Conservation (phyloP, 2,113 vertebrate species). For the Mionectes macconnelli region DNA sequence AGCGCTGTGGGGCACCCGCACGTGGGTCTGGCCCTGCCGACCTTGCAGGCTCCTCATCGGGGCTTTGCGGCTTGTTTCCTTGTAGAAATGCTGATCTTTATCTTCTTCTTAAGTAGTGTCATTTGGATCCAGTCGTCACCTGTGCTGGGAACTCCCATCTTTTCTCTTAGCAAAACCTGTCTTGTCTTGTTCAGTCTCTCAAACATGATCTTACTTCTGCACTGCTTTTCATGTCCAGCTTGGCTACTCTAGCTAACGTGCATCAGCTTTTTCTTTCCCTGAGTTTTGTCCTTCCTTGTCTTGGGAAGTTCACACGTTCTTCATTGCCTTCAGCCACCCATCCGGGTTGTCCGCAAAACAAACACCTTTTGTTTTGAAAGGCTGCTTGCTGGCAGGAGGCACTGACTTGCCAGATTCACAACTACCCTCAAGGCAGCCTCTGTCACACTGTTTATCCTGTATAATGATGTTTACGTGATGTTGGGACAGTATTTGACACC, state of each 20-base stretch:
- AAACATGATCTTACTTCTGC: neutral
- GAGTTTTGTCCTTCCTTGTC: neutral
- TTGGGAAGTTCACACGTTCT: neutral
- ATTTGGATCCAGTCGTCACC: neutral
- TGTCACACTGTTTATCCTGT: neutral
- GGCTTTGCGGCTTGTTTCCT: neutral
- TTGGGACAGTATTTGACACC: neutral
- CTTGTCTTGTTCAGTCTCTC: neutral
- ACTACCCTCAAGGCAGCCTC: neutral
- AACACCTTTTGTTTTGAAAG: conserved; percentile 21
- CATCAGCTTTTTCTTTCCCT: neutral
- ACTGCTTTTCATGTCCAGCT: neutral
- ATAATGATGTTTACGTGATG: neutral
- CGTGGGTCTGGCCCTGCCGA: neutral
- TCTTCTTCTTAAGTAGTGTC: neutral
- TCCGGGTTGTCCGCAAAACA: neutral
- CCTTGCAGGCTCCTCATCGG: neutral
- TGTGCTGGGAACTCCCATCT: neutral
- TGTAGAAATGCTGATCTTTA: neutral
- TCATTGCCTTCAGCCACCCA: neutral
- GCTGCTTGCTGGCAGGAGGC: neutral
- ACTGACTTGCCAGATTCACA: neutral
- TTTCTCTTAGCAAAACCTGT: neutral
- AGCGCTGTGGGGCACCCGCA: neutral
- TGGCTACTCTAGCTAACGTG: neutral